Evolutionary conservation across 2,113 vertebrate species (phyloP).

Genomic region (Rafetus swinhoei): DNA sequence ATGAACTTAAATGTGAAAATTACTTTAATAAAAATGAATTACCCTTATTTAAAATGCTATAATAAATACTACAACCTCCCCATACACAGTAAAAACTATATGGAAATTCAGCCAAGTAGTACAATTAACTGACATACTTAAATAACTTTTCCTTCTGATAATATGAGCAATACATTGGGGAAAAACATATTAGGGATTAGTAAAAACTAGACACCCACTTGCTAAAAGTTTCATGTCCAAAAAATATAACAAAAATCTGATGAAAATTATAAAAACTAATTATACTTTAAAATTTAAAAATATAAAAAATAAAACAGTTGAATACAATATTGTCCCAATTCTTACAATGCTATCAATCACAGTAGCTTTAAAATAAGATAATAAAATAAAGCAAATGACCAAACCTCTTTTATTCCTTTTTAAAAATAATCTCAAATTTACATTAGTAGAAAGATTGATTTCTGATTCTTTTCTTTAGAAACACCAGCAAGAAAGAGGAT

Average conservation of each 20-base stretch:
- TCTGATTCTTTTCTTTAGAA: conserved; percentile 96
- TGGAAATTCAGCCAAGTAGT: conserved; percentile 99
- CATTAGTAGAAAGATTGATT: conserved; percentile 99
- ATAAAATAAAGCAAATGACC: conserved; percentile 99
- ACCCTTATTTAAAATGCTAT: conserved; percentile 99
- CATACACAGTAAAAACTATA: conserved; percentile 99
- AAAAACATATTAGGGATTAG: conserved; percentile 98
- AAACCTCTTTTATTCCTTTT: conserved; percentile 97
- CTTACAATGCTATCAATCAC: conserved; percentile 99
- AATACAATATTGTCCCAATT: conserved; percentile 99
- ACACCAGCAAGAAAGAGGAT: conserved; percentile 96
- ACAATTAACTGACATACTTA: conserved; percentile 99
- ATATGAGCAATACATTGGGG: conserved; percentile 99
- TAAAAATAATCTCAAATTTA: conserved; percentile 99
- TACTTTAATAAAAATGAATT: conserved; percentile 99
- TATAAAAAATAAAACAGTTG: conserved; percentile 99
- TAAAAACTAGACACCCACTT: conserved; percentile 99
- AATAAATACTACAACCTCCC: conserved; percentile 99
- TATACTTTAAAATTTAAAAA: conserved; percentile 99
- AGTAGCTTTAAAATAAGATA: conserved; percentile 99
- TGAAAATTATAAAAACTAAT: conserved; percentile 99
- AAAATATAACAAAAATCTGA: conserved; percentile 99
- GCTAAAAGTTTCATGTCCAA: conserved; percentile 97
- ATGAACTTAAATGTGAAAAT: conserved; percentile 99
- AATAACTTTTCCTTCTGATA: conserved; percentile 98